Percentiles rank a stretch among this genome's conserved stretches.
Conservation (phyloP, 2,888 invertebrate genomes). For the Megastigmus dorsalis region DNA sequence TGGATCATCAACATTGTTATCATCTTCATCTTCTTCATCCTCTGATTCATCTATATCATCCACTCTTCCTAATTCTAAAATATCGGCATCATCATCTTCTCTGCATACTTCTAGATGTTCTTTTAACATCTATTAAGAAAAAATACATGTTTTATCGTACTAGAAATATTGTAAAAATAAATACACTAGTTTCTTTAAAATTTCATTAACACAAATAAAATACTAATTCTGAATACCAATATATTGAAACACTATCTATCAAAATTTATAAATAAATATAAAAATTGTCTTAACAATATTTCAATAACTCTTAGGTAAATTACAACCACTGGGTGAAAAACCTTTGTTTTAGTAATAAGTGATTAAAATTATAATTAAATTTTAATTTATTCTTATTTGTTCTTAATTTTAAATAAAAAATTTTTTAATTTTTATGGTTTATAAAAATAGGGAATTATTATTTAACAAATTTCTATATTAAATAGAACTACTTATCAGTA, state of each 20-base stretch:
- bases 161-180: too few relatives aligned
- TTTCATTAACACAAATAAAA: too few relatives aligned
- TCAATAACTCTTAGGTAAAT: too few relatives aligned
- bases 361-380: neutral
- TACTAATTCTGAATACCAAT: too few relatives aligned
- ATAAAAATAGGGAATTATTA: too few relatives aligned
- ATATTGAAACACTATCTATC: too few relatives aligned
- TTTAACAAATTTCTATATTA: neutral
- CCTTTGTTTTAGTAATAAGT: neutral
- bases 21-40: slow-evolving; percentile 63
- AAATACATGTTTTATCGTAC: neutral
- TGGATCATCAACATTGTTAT: slow-evolving; percentile 58
- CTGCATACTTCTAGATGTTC: slow-evolving; percentile 70
- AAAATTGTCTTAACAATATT: too few relatives aligned
- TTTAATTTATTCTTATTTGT: neutral
- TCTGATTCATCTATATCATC: slow-evolving; percentile 66
- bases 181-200: too few relatives aligned
- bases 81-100: slow-evolving; percentile 68
- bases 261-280: too few relatives aligned
- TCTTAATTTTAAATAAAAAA: too few relatives aligned
- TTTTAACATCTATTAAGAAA: slow-evolving; percentile 63
- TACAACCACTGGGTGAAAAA: too few relatives aligned
- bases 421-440: too few relatives aligned
- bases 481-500: neutral
- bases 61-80: slow-evolving; percentile 65